Percentiles rank a stretch among this genome's conserved stretches.
Conservation (phyloP, 1,140 invertebrate genomes). For the Manduca sexta region DNA sequence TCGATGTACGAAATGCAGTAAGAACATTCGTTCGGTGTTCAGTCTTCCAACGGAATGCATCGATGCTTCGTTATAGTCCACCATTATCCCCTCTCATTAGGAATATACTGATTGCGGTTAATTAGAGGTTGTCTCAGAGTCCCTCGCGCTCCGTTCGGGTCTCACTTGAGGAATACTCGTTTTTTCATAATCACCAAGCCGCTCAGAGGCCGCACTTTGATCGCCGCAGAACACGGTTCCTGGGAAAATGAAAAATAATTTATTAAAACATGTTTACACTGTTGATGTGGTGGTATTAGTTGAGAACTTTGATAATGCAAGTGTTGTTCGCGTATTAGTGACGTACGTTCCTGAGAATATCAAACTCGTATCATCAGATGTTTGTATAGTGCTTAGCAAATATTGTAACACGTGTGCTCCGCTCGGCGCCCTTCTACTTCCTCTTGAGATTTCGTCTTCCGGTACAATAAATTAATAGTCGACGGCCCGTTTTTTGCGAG, state of each 20-base stretch:
- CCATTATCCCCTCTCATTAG: conserved; percentile 70
- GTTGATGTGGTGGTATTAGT: background rate
- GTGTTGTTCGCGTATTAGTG: background rate
- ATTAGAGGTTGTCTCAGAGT: conserved; percentile 64
- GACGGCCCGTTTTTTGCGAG: conserved; percentile 47
- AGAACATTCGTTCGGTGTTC: conserved; percentile 47
- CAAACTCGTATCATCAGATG: conserved; percentile 53
- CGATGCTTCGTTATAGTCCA: conserved; percentile 66
- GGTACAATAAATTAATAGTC: conserved; percentile 63
- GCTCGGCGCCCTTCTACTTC: conserved; percentile 63
- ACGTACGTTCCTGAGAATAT: conserved; percentile 36
- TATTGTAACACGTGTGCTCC: conserved; percentile 70
- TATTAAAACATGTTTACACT: background rate
- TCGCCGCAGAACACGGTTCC: conserved; percentile 57
- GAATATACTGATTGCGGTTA: conserved; percentile 72
- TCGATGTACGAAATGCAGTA: conserved; percentile 54
- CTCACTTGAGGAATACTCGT: conserved; percentile 58
- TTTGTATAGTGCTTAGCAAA: conserved; percentile 63
- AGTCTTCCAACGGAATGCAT: conserved; percentile 59
- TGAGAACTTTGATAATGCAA: conserved; percentile 2
- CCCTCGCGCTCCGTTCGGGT: conserved; percentile 52
- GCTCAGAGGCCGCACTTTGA: conserved; percentile 61
- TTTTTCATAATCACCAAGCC: conserved; percentile 65
- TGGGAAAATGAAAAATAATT: conserved; percentile 42
- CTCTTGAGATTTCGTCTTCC: conserved; percentile 70